phyloP scores from a whole-genome alignment of 2,797 vertebrate species.

The Mallotus villosus region DNA sequence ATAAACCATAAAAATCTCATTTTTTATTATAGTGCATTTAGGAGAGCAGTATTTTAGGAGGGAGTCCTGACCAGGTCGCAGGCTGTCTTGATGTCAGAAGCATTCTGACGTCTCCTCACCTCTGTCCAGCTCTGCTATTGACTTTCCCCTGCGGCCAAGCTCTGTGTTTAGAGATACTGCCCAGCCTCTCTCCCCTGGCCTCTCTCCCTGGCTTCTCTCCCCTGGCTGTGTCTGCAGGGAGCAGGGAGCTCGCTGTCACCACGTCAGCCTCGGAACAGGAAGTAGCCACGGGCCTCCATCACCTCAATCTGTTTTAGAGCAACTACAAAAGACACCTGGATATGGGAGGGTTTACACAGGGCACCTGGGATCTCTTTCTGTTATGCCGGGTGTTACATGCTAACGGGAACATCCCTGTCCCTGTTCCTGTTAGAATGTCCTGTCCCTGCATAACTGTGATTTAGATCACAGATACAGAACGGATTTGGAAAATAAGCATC shows the following conservation, averaged over 20 bases:
- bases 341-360: slow-evolving; percentile 20
- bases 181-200: neutral
- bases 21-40: slow-evolving; percentile 38
- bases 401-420: too few species aligned
- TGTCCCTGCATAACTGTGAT: neutral
- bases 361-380: slow-evolving; percentile 23
- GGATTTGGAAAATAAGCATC: too few species aligned
- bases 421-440: too few species aligned
- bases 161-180: slow-evolving; percentile 72
- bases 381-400: neutral
- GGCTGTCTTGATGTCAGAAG: slow-evolving; percentile 70
- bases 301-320: slow-evolving; percentile 26
- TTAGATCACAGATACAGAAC: too few species aligned
- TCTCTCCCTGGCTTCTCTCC: neutral
- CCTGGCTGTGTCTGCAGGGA: too few species aligned
- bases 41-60: slow-evolving; percentile 53
- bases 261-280: slow-evolving; percentile 35
- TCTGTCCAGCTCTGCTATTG: slow-evolving; percentile 71
- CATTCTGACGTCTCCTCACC: slow-evolving; percentile 67
- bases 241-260: neutral
- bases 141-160: slow-evolving; percentile 68
- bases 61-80: slow-evolving; percentile 63
- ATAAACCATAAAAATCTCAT: neutral
- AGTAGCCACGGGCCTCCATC: slow-evolving; percentile 25
- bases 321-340: slow-evolving; percentile 21